Evolutionary conservation across 2,888 invertebrate species (phyloP).

Genomic region (Xylota segnis): DNA sequence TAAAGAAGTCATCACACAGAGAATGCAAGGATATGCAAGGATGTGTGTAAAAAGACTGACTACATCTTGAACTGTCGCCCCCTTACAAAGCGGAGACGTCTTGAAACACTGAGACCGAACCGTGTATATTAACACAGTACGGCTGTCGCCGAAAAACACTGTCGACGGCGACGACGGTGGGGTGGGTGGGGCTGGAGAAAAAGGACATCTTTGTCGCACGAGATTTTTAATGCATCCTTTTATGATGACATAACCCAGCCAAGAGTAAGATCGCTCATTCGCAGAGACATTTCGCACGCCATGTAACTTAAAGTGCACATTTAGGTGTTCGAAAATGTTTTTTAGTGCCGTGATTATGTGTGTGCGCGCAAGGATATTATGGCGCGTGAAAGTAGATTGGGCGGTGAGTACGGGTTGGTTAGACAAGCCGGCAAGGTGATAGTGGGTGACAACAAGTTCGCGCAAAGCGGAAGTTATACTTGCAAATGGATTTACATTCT

Average conservation of each 20-base stretch:
- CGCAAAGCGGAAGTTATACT: conserved; percentile 23
- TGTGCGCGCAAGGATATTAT: conserved; percentile 44
- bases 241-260: conserved; percentile 63
- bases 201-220: conserved; percentile 45
- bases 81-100: background rate
- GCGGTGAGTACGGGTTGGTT: conserved; percentile 29
- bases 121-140: conserved; percentile 3
- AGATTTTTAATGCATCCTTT: conserved; percentile 74
- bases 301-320: conserved; percentile 72
- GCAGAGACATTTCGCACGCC: conserved; percentile 72
- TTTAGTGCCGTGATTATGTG: conserved; percentile 61
- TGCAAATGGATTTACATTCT: conserved; percentile 40
- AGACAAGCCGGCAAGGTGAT: conserved; percentile 38
- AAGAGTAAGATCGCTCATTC: conserved; percentile 55
- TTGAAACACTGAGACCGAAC: conserved; percentile 17
- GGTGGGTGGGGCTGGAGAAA: background rate
- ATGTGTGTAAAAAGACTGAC: conserved; percentile 74
- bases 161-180: background rate
- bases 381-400: conserved; percentile 52
- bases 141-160: background rate
- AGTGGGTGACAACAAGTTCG: conserved; percentile 3
- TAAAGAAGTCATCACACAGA: conserved; percentile 73
- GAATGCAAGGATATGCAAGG: conserved; percentile 55
- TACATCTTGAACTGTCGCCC: conserved; percentile 65
- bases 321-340: conserved; percentile 64